Evolutionary conservation across 2,888 invertebrate genomes (phyloP).

Genomic region (Schrankia costaestrigalis): DNA sequence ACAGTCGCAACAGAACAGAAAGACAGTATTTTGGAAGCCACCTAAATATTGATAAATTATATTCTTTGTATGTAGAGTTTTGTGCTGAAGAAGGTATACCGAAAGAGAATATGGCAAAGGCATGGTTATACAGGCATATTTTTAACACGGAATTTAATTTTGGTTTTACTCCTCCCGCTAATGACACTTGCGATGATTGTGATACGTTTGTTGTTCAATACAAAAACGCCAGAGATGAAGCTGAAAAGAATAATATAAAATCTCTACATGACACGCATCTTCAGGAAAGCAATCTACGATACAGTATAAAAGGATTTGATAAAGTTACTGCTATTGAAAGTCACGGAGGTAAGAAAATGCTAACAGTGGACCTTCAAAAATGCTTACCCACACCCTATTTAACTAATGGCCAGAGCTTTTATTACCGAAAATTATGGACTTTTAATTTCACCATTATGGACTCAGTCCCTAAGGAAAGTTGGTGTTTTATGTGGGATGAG

Average conservation of each 20-base stretch:
- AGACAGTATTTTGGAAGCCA: no score
- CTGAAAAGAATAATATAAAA: no score
- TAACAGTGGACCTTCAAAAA: constrained; percentile 12
- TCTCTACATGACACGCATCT: constrained; percentile 1
- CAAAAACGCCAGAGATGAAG: no score
- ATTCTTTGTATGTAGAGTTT: no score
- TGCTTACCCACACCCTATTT: constrained; percentile 12
- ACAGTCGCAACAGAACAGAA: no score
- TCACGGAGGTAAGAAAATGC: neutral
- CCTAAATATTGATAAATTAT: no score
- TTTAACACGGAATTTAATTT: constrained; percentile 1
- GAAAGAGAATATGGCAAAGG: no score
- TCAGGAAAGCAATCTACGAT: constrained; percentile 4
- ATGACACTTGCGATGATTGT: constrained; percentile 2
- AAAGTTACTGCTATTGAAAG: neutral
- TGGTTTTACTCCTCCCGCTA: constrained; percentile 4
- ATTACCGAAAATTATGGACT: constrained; percentile 12
- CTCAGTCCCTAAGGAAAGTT: neutral
- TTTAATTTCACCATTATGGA: constrained; percentile 6
- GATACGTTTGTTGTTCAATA: neutral
- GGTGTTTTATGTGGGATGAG: constrained; percentile 3
- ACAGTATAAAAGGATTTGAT: constrained; percentile 5
- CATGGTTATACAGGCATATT: no score
- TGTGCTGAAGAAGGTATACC: no score
- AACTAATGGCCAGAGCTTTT: constrained; percentile 11